Base-by-base conservation (phyloP, 2,113 vertebrate genomes). In the Heptranchias perlo region DNA sequence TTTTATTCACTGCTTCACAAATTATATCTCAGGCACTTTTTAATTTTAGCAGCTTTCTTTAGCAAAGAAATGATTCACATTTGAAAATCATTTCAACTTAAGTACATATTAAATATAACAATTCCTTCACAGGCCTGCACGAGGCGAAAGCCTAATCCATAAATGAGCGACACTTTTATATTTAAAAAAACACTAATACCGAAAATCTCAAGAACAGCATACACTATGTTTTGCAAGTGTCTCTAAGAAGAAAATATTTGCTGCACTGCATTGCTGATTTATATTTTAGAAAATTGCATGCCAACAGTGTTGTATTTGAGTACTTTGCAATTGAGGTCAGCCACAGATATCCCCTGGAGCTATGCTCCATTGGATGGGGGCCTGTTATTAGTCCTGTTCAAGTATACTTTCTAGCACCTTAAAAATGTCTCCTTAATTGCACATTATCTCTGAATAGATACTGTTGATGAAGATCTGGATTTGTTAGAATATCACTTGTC, bases 271-370 rank as follows among this genome's bases (percentile, higher is more conserved):
- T 35, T 62, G 58, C 21, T 95, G 44, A 95, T 73, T 91, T 35
- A 69, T 49, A 18, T 95, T 69, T 95, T 47, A 73, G 14, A 94
- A 44, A 67, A 97, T 97, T 98, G 98, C 97, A 98, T 99, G 98
- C 98, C 97, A 98, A 98, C 98, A 98, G 98, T 97, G 98, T 98
- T 98, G 98, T 98, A 98, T 98, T 98, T 98, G 98, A 98, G 98
- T 98, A 98, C 98, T 98, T 98, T 98, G 98, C 98, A 98, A 96
- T 98, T 98, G 98, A 97, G 98, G 97, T 98, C 97, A 98, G 97
- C 98, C 98, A 98, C 98, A 97, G 96, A 97, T 98, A 98, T 98
- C 97, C 47, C 31, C 89, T 95, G 64, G 44, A 69, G 47, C 94
- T 31, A 11, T 31, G 28, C 23, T 49, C 44, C 64, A 95, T 49